Base-by-base conservation (phyloP, 2,888 invertebrate species). In the Drosophila histrio region DNA sequence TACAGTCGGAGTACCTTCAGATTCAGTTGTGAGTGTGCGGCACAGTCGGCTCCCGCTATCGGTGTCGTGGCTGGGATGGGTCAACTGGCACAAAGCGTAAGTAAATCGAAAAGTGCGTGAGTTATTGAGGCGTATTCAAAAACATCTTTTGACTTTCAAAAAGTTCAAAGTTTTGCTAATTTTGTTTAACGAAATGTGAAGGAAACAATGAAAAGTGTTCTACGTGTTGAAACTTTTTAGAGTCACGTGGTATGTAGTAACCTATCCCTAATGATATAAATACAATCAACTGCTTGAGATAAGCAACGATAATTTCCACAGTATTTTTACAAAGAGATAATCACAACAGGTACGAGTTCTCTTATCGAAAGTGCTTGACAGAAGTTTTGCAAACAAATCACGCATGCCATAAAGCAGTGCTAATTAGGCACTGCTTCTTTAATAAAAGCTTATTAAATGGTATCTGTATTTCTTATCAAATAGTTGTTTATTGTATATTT, bases 81-180 rank as follows among this genome's bases (percentile, higher is more conserved):
- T 41, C 62, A 22, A 19, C 57, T 19, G 19, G 21, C 41, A 11
- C 8, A 21, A 30, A 62, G 15, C 41, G 43, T 54, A 68, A 68
- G 73, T 64, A 64, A 47, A 46, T 32, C 47, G 32, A 43, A 36
- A 66, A 43, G 58, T 60, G 65, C 58, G 62, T 53, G 30, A 34
- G 5, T 26, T 49, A 59, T 32, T 54, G 22, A 46, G 39, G 44
- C 69, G 22, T 41, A 46, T 41, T 11, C 32, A 19, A 13, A 21
- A 53, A 76, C 65, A 76, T 17, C 72, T 22, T 39, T 72, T 71
- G 60, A 73, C 77, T 73, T 65, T 76, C 47, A 60, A 39, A 61
- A 69, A 38, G 50, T 34, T 49, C 15, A 15, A 41, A 41, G 21
- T 30, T 46, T 52, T 21, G 30, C 5, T 13, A 15, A 15, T 7